A percentile compares a stretch with the other conserved stretches of the same genome.
Evolutionary conservation across 2,113 vertebrate species (phyloP).

Genomic region (Aldabrachelys gigantea): DNA sequence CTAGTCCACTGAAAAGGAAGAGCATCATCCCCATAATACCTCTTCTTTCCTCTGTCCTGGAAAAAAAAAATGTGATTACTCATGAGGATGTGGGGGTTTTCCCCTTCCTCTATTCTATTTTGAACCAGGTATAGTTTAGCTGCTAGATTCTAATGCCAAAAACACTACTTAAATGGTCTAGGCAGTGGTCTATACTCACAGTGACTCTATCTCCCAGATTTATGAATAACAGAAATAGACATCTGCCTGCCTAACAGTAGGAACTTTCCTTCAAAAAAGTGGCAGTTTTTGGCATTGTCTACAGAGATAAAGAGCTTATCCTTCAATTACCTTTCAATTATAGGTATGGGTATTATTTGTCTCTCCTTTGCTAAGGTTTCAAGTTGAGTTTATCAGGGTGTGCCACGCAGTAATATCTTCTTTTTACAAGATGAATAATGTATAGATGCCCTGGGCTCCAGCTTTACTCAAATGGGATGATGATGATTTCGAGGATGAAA

Average conservation of each 20-base stretch:
- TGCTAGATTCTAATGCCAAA: rapidly evolving
- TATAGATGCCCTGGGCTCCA: background rate
- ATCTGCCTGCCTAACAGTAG: background rate
- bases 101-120: background rate
- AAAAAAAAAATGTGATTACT: background rate
- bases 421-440: background rate
- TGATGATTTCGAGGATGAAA: rapidly evolving
- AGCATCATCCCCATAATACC: background rate
- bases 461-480: background rate
- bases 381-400: background rate
- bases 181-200: background rate
- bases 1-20: background rate
- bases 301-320: background rate
- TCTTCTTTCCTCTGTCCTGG: rapidly evolving
- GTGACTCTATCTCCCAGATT: background rate
- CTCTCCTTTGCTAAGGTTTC: background rate
- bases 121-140: background rate
- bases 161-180: background rate
- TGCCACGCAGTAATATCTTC: background rate
- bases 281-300: background rate
- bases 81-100: background rate
- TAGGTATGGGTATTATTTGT: background rate
- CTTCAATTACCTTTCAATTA: background rate
- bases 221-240: background rate
- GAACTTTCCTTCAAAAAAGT: background rate